Conservation (phyloP, 2,888 invertebrate genomes). For the Melanostoma mellinum region DNA sequence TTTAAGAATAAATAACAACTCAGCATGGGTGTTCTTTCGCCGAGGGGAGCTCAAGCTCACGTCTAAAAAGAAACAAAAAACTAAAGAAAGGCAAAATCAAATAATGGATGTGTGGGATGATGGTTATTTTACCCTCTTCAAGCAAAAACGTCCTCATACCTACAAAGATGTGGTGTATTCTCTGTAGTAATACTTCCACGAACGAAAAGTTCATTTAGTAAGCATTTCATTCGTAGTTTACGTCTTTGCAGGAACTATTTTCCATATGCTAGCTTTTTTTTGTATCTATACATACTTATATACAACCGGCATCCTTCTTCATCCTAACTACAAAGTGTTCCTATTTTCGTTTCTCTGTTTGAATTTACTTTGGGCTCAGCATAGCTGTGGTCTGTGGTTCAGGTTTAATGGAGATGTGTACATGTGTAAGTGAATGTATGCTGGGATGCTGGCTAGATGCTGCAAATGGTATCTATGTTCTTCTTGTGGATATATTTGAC, state of each 20-base stretch:
- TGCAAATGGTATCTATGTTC: conserved; percentile 31
- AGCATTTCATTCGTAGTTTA: conserved; percentile 49
- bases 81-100: conserved; percentile 17
- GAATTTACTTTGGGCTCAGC: conserved; percentile 46
- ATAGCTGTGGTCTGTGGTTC: conserved; percentile 21
- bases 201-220: conserved; percentile 65
- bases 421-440: conserved; percentile 18
- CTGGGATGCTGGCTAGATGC: background rate
- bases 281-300: conserved; percentile 1
- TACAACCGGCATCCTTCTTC: conserved; percentile 40
- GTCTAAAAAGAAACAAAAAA: conserved; percentile 30
- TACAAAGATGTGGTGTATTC: conserved; percentile 17
- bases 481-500: conserved; percentile 47
- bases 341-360: conserved; percentile 44
- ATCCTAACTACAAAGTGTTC: conserved; percentile 64
- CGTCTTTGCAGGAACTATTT: conserved; percentile 35
- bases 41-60: conserved; percentile 32
- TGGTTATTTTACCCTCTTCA: conserved; percentile 52
- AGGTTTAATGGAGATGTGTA: conserved; percentile 11
- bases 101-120: conserved; percentile 27
- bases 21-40: background rate
- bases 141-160: conserved; percentile 46
- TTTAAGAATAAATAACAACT: conserved; percentile 7
- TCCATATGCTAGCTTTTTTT: conserved; percentile 32
- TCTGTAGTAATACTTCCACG: conserved; percentile 32